Percentiles rank a stretch among this genome's conserved stretches.
Conservation (phyloP, 2,888 invertebrate species). For the Drosophila helvetica region DNA sequence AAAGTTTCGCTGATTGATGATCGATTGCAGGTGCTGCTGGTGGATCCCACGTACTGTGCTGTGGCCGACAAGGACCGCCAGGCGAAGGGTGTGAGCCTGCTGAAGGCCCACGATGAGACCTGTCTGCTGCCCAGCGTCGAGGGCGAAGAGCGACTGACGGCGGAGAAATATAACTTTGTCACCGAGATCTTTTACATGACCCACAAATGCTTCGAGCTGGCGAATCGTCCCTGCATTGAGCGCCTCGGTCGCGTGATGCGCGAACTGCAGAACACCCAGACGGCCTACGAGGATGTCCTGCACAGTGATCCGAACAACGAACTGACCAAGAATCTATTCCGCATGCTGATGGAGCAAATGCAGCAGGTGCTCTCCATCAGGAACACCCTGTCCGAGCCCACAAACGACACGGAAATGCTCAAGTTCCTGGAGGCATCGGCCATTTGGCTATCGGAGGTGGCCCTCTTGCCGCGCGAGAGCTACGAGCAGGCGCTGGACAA, state of each 20-base stretch:
- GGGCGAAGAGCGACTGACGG: constrained; percentile 85
- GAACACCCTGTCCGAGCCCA: constrained; percentile 91
- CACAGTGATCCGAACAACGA: constrained; percentile 86
- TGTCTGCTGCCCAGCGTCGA: constrained; percentile 89
- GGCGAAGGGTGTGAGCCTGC: constrained; percentile 88
- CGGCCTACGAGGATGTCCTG: constrained; percentile 88
- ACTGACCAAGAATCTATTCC: constrained; percentile 87
- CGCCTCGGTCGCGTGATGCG: constrained; percentile 88
- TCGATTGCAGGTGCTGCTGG: constrained; percentile 85
- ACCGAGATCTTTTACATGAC: constrained; percentile 96
- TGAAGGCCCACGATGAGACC: constrained; percentile 90
- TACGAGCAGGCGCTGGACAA: constrained; percentile 74
- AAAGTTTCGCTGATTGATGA: background rate
- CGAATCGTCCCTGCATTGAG: constrained; percentile 88
- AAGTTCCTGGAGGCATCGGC: constrained; percentile 92
- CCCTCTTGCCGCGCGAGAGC: constrained; percentile 85
- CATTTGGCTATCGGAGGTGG: constrained; percentile 94
- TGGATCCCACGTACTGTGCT: constrained; percentile 94
- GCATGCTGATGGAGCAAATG: constrained; percentile 87
- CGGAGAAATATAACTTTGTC: constrained; percentile 90
- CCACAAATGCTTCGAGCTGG: constrained; percentile 93
- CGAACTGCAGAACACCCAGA: constrained; percentile 90
- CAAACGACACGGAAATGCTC: constrained; percentile 88
- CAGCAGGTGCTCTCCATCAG: constrained; percentile 89
- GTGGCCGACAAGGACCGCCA: constrained; percentile 87